Evolutionary conservation across 2,113 vertebrate species (phyloP), one percentile per base, ranked within the genome.

Genomic region (Rhabdomys dilectus): DNA sequence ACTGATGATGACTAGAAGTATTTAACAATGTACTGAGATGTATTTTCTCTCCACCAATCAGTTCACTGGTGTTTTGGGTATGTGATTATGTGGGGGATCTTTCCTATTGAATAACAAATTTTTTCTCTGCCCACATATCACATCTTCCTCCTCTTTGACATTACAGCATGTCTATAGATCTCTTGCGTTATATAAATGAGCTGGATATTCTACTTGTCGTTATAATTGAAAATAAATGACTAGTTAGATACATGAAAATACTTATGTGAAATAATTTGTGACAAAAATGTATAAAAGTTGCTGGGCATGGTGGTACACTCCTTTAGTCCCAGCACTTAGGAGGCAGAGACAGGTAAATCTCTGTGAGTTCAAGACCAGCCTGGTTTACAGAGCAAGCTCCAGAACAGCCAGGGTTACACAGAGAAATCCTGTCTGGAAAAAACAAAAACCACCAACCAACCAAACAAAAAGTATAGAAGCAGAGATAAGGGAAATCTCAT

Each of bases 201-300:
- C 4, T 88, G 39, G 48, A 58, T 48, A 70, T 94, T 91, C 88
- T 39, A 70, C 84, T 95, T 89, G 53, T 87, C 15, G 42, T 91
- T 81, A 60, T 90, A 34, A 48, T 70, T 92, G 88, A 93, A 96
- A 95, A 73, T 80, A 73, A 15, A 56, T 95, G 70, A 78, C 64
- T 80, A 70, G 80, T 16, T 62, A 93, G 39, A 88, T 92, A 91
- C 3, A 56, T 81, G 53, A 58, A 96, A 89, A 93, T 96, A 90
- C 93, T 96, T 96, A 70, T 62, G 0, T 96, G 48, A 89, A 96
- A 66, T 94, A 87, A 89, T 82, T 87, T 80, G 36, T 89, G 88
- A 93, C 77, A 84, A 91, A 93, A 96, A 60, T 60, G 53, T 75
- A 31, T 90, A 68, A 39, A 93, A 58, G 45, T 53, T 60, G 19